phyloP scores from a whole-genome alignment of 1,140 invertebrate species.

The Panonychus citri region DNA sequence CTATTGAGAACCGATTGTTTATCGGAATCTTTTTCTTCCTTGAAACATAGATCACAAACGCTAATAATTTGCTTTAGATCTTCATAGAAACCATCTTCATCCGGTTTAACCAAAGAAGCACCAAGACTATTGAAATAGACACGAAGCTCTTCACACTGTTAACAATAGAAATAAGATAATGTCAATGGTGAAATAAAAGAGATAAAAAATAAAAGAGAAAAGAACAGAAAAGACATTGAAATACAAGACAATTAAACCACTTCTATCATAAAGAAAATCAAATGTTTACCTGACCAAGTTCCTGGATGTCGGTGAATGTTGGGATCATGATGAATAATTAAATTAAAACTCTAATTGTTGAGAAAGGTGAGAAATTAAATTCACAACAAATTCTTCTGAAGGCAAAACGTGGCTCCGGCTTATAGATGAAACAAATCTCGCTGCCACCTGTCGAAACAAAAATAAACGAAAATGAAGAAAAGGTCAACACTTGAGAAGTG shows the following conservation, averaged over 20 bases:
- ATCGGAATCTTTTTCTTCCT: constrained; percentile 29
- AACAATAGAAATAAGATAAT: constrained; percentile 9
- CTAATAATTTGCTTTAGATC: constrained; percentile 46
- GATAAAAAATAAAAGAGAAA: neutral
- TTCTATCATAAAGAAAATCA: neutral
- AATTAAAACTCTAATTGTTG: neutral
- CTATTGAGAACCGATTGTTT: constrained; percentile 30
- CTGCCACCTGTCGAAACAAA: too few relatives aligned
- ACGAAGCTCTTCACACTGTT: constrained; percentile 59
- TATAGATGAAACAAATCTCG: too few relatives aligned
- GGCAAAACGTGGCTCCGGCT: too few relatives aligned
- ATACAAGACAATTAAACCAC: neutral
- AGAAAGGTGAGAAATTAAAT: too few relatives aligned
- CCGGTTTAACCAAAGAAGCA: constrained; percentile 45
- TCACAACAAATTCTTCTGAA: too few relatives aligned
- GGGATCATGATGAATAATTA: constrained; percentile 16
- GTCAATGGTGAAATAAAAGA: neutral
- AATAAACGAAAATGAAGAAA: too few relatives aligned
- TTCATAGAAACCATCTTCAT: neutral
- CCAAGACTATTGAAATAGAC: constrained; percentile 69
- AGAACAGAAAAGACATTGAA: neutral
- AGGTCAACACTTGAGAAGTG: too few relatives aligned
- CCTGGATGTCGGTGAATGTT: constrained; percentile 24
- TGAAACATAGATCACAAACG: constrained; percentile 73
- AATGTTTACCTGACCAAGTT: constrained; percentile 20